phyloP scores from a whole-genome alignment of 92 coral and sea anemone genomes.

The Phenganax stokvisi region DNA sequence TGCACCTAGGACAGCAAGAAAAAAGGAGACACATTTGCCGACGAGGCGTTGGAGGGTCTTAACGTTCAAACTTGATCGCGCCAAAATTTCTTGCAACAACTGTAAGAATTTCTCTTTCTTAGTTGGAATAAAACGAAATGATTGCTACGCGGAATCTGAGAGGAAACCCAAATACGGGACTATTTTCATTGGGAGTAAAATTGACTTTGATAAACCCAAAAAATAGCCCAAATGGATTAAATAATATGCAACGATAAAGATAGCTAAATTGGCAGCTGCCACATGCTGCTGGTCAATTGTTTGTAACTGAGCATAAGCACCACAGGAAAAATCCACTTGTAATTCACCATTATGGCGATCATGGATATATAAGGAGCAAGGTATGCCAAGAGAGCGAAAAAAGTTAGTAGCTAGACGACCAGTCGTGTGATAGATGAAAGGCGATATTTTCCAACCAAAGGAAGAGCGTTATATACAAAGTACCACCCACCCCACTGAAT shows the following conservation, averaged over 20 bases:
- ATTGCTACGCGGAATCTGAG: no score
- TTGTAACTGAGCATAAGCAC: constrained; percentile 12
- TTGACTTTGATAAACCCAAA: no score
- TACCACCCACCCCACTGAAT: constrained; percentile 41
- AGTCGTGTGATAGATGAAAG: constrained; percentile 31
- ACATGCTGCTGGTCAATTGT: not conserved
- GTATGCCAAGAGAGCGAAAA: constrained; percentile 11
- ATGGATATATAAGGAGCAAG: constrained; percentile 30
- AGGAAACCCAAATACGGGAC: no score
- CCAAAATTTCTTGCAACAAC: no score
- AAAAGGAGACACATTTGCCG: no score
- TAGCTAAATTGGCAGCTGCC: not conserved
- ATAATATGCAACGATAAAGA: not conserved
- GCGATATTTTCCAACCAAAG: constrained; percentile 40
- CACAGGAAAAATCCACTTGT: constrained; percentile 1
- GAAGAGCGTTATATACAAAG: constrained; percentile 20
- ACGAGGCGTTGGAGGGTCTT: no score
- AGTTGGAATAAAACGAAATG: no score
- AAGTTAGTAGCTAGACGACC: constrained; percentile 17
- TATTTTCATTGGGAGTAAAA: no score
- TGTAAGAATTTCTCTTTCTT: no score
- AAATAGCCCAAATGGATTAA: no score
- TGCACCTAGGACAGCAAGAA: no score
- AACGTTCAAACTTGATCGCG: no score
- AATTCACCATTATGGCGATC: constrained; percentile 39